Percentiles rank a stretch among this genome's conserved stretches.
Evolutionary conservation across 2,797 vertebrate species (phyloP).

Genomic region (Micropoecilia bifurca): DNA sequence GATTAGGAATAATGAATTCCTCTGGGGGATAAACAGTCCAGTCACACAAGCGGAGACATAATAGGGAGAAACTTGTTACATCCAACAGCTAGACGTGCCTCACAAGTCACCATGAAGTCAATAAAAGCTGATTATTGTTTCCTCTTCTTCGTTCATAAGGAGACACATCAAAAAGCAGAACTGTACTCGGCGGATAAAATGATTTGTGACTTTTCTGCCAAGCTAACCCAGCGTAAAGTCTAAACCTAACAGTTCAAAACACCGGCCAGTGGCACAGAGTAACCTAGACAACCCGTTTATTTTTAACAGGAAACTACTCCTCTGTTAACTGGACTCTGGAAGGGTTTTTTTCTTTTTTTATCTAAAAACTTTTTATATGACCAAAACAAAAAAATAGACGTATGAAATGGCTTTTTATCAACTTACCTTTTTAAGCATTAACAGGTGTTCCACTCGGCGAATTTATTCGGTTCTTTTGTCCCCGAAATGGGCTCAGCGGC

Average conservation of each 20-base stretch:
- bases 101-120: not conserved
- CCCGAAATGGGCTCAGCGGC: not conserved
- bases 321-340: not conserved
- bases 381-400: not conserved
- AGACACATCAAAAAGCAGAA: slow-evolving; percentile 19
- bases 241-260: not conserved
- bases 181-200: not conserved
- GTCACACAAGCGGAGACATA: not conserved
- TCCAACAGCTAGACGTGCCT: not conserved
- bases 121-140: not conserved
- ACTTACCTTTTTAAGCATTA: slow-evolving; percentile 39
- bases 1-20: slow-evolving; percentile 49
- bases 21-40: slow-evolving; percentile 51
- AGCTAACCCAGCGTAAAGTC: not conserved
- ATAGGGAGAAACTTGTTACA: not conserved
- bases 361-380: not conserved
- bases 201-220: not conserved
- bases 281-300: slow-evolving; percentile 6
- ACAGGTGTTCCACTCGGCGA: not conserved
- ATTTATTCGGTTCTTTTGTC: not conserved
- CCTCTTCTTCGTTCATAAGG: not conserved
- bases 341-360: not conserved
- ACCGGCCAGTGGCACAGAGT: slow-evolving; percentile 15
- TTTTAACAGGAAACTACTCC: not conserved
- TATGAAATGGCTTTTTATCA: not conserved